These are phyloP conservation scores for Lepus townsendii DNA, from an alignment of 2,797 vertebrate genomes.

Conservation along the genomic window DNA sequence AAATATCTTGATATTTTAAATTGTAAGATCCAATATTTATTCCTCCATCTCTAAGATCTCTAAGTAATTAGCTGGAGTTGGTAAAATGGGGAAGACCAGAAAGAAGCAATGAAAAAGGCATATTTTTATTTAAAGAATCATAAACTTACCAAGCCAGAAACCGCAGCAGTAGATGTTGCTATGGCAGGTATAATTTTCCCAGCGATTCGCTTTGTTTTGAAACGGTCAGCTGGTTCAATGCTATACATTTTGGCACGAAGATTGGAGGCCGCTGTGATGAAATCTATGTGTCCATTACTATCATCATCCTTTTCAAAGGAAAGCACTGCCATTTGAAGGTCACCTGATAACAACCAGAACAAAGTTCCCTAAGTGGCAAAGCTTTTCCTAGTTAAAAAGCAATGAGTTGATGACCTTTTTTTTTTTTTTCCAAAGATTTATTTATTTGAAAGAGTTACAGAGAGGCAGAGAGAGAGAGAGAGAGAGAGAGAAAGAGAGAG, in stretches of 20 bases:
- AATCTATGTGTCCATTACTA: slow-evolving; percentile 96
- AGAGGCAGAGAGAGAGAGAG: no score
- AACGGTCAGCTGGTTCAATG: slow-evolving; percentile 96
- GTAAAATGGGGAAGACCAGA: neutral
- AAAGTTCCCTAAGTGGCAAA: neutral
- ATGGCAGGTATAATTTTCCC: slow-evolving; percentile 99
- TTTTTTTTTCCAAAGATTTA: neutral
- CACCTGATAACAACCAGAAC: slow-evolving; percentile 86
- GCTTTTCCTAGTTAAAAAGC: slow-evolving; percentile 55
- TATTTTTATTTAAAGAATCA: slow-evolving; percentile 52
- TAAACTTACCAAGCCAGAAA: slow-evolving; percentile 95
- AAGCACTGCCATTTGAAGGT: slow-evolving; percentile 92
- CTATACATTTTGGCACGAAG: slow-evolving; percentile 97
- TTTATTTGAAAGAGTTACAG: neutral
- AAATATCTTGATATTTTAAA: slow-evolving; percentile 52
- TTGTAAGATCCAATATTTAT: slow-evolving; percentile 33
- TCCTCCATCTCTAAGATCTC: neutral
- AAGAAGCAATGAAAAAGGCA: slow-evolving; percentile 30
- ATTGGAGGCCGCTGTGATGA: slow-evolving; percentile 95
- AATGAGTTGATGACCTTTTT: neutral
- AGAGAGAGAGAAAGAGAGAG: no score
- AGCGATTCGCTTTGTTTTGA: slow-evolving; percentile 98
- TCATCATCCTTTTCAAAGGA: slow-evolving; percentile 98
- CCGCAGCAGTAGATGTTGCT: slow-evolving; percentile 97
- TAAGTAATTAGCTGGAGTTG: neutral